phyloP scores from a whole-genome alignment of 2,888 invertebrate genomes.

The Chesias legatella region DNA sequence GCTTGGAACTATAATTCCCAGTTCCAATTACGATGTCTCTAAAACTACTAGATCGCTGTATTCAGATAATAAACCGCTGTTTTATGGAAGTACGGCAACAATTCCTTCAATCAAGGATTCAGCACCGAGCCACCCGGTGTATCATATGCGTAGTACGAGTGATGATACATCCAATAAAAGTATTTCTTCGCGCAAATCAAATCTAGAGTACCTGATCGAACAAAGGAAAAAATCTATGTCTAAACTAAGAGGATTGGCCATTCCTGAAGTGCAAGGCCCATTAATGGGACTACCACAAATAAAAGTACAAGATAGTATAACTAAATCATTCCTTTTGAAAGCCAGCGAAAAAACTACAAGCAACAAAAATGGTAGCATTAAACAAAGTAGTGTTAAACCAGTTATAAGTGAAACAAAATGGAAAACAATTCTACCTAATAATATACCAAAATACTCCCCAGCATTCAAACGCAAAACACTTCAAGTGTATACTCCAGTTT shows the following conservation, averaged over 20 bases:
- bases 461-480: constrained; percentile 89
- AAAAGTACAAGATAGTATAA: constrained; percentile 83
- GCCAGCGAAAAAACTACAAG: constrained; percentile 48
- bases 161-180: constrained; percentile 64
- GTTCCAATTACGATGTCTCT: constrained; percentile 37
- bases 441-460: constrained; percentile 89
- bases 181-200: constrained; percentile 77
- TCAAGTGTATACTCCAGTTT: constrained; percentile 80
- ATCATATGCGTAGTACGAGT: constrained; percentile 67
- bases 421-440: constrained; percentile 70
- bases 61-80: constrained; percentile 58
- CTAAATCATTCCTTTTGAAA: constrained; percentile 68
- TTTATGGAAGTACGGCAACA: constrained; percentile 71
- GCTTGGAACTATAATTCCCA: constrained; percentile 53
- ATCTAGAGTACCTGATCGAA: constrained; percentile 88
- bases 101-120: constrained; percentile 53
- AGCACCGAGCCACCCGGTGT: constrained; percentile 51
- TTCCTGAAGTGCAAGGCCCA: constrained; percentile 86
- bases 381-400: constrained; percentile 50
- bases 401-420: constrained; percentile 63
- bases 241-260: constrained; percentile 92
- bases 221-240: constrained; percentile 90
- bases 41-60: constrained; percentile 41
- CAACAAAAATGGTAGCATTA: constrained; percentile 40
- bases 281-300: constrained; percentile 91